phyloP scores from a whole-genome alignment of 2,888 invertebrate genomes.

The Lepidocyrtinus sp. region DNA sequence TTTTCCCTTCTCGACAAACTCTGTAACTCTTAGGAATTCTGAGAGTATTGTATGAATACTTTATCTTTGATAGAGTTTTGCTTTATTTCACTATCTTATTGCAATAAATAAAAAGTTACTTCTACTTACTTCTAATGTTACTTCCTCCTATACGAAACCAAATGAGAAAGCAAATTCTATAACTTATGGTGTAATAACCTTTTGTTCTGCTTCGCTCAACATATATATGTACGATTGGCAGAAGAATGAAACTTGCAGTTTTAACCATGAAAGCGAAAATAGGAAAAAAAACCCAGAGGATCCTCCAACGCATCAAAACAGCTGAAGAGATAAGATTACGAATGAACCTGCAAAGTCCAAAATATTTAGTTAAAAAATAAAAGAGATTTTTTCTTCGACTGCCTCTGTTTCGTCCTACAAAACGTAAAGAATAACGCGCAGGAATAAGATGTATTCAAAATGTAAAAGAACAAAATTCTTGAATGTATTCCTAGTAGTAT shows the following conservation, averaged over 20 bases:
- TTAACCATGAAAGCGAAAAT: not conserved
- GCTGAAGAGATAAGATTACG: not conserved
- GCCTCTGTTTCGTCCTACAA: not conserved
- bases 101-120: constrained; percentile 51
- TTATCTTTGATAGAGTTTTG: constrained; percentile 40
- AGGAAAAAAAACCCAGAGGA: not conserved
- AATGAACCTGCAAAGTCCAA: not conserved
- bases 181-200: not conserved
- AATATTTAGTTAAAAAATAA: not conserved
- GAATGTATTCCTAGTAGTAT: too few relatives aligned
- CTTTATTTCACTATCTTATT: constrained; percentile 41
- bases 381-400: not conserved
- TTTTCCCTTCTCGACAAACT: constrained; percentile 33
- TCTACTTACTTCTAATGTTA: not conserved
- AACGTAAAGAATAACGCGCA: not conserved
- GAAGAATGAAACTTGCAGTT: too few relatives aligned
- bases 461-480: too few relatives aligned
- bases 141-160: not conserved
- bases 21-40: not conserved
- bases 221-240: too few relatives aligned
- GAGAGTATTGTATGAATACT: not conserved
- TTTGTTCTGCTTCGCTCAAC: not conserved
- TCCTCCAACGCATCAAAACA: not conserved
- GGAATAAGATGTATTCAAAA: not conserved
- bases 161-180: not conserved